Evolutionary conservation across 2,888 invertebrate genomes (phyloP).

Genomic region (Rhingia campestris): DNA sequence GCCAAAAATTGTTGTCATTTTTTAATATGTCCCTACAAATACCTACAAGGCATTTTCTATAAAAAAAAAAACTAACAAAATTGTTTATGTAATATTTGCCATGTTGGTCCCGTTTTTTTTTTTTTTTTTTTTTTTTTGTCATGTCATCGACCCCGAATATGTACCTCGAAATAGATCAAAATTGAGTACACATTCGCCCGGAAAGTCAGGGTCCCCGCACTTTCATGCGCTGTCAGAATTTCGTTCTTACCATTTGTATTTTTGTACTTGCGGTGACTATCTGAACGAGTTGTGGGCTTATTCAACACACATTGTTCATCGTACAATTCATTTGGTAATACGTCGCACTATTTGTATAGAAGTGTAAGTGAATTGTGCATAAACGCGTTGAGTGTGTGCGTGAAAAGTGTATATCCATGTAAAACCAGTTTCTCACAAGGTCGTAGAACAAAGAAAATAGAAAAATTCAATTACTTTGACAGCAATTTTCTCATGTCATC

Average conservation of each 20-base stretch:
- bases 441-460: constrained; percentile 17
- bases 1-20: too few relatives aligned
- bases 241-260: constrained; percentile 2
- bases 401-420: background rate
- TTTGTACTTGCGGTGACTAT: constrained; percentile 1
- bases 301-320: constrained; percentile 6
- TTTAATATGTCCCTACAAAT: too few relatives aligned
- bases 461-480: constrained; percentile 32
- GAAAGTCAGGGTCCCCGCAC: constrained; percentile 2
- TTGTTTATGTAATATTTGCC: background rate
- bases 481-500: constrained; percentile 34
- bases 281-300: background rate
- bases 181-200: background rate
- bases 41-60: background rate
- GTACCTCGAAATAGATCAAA: constrained; percentile 7
- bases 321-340: background rate
- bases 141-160: constrained; percentile 8
- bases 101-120: background rate
- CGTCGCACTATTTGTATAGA: background rate
- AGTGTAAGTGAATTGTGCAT: background rate
- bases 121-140: background rate
- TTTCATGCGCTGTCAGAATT: background rate
- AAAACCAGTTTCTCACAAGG: constrained; percentile 12
- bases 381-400: background rate
- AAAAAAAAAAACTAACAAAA: background rate